phyloP scores from a whole-genome alignment of 2,888 invertebrate genomes.

The Melieria crassipennis region DNA sequence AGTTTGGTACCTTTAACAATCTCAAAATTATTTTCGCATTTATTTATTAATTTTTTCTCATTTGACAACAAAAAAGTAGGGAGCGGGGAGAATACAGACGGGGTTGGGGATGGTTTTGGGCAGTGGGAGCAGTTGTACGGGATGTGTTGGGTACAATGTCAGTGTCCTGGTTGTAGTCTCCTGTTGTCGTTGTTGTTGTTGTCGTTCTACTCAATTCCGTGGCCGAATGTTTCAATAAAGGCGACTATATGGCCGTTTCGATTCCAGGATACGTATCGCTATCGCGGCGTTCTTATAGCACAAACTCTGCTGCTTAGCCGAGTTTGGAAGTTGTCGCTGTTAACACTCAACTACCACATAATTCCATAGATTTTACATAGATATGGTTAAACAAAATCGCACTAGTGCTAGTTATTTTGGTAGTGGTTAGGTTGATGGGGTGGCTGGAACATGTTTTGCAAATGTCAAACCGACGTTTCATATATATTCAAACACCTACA shows the following conservation, averaged over 20 bases:
- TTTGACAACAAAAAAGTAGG: slow-evolving; percentile 30
- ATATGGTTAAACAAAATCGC: background rate
- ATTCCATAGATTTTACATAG: too few relatives aligned
- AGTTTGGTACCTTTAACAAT: slow-evolving; percentile 36
- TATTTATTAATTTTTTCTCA: slow-evolving; percentile 36
- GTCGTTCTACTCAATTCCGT: background rate
- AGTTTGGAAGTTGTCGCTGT: background rate
- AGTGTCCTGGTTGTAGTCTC: slow-evolving; percentile 37
- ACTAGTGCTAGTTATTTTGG: background rate
- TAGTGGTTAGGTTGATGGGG: background rate
- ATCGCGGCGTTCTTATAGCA: slow-evolving; percentile 56
- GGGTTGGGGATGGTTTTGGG: background rate
- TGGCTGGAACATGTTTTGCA: too few relatives aligned
- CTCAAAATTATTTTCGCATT: slow-evolving; percentile 49
- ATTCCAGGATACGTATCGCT: slow-evolving; percentile 60
- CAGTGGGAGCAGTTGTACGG: slow-evolving; percentile 6
- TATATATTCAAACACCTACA: too few relatives aligned
- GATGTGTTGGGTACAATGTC: slow-evolving; percentile 32
- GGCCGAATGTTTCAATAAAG: background rate
- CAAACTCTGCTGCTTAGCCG: background rate
- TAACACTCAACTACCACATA: background rate
- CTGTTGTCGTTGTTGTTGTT: slow-evolving; percentile 12
- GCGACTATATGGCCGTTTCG: slow-evolving; percentile 1
- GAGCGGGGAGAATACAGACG: slow-evolving; percentile 8
- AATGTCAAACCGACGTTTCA: too few relatives aligned